Base-by-base conservation (phyloP, 2,888 invertebrate genomes). In the Chrysolina oricalcia region DNA sequence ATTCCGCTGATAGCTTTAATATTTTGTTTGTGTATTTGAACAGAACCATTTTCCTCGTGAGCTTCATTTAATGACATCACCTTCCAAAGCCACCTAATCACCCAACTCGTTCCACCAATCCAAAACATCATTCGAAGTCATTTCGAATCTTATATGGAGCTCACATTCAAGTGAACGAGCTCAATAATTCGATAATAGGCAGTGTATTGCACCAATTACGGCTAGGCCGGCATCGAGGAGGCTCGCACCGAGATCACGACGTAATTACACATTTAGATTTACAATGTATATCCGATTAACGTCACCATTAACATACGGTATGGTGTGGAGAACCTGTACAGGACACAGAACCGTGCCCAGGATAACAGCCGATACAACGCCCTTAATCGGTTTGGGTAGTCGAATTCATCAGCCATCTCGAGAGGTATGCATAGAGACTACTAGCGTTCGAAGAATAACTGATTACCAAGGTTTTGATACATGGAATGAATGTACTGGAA, bases 131-230 rank as follows among this genome's bases (percentile, higher is more conserved):
- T 59, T 59, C 59, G 17, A 2, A 59, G 15, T 35, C 59, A 59
- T 59, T 59, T 17, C n/a, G n/a, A 59, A 35, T 59, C 76, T 74
- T 74, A 74, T 74, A 74, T 75, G 77, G 74, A 70, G 78, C 76
- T 80, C 74, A 77, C 77, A 80, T 75, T 69, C 69, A 69, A 46
- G 46, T 76, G 78, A 77, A 77, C 74, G 80, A 78, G 77, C 73
- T 75, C 75, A 74, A 81, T 79, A 79, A 79, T 79, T 79, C 74
- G 76, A 75, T 73, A 72, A 74, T 70, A 65, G 73, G 65, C 64
- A 19, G 72, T 70, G 73, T 66, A 75, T 75, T 75, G 72, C 69
- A 71, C 72, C 75, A 75, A 75, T 75, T 72, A 75, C 72, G 41
- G 71, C 40, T 27, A 19, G 62, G 35, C 71, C 64, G 70, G 70